Evolutionary conservation across 2,888 invertebrate species (phyloP), one percentile per base, ranked within the genome.

Genomic region (Chalcosyrphus nemorum): DNA sequence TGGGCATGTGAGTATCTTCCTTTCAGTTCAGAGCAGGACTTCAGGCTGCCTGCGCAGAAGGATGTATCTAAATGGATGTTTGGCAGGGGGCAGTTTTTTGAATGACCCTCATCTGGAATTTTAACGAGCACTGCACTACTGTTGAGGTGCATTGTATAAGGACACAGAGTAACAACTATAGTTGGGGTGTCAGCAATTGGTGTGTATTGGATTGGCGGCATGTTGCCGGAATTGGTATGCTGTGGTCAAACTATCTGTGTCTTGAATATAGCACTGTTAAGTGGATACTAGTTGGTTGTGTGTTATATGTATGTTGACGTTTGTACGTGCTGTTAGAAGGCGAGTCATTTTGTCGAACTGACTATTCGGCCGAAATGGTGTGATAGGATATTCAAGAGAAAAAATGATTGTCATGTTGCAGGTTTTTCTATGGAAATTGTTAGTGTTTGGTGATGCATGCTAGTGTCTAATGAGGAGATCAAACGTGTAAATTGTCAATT

Each of bases 121-220:
- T 52, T 63, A 74, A 56, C 54, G 52, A 52, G 45, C 29, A 27
- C 50, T 50, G 27, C 59, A 63, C n/a, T n/a, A n/a, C n/a, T 38
- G 66, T 19, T 2, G 11, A 47, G 19, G 15, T 70, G 5, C 59
- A 59, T 15, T 45, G n/a, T 1, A 13, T n/a, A 59, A n/a, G n/a
- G n/a, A n/a, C 21, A 38, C 21, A 19, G 32, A n/a, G n/a, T n/a
- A 24, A 35, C 35, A 45, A 24, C 70, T 35, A 21, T 13, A 50
- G 13, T n/a, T 41, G 3, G 56, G 50, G 59, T 66, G 57, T 75
- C 65, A 76, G 71, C 65, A 78, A 32, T 78, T 78, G 78, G 50
- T 74, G 74, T 68, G 50, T 54, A 84, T 84, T 68, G 27, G 68
- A 84, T 63, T 68, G 78, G 72, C 57, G 78, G 61, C 78, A 82